Percentiles rank a stretch among this genome's conserved stretches.
Conservation (phyloP, 2,888 invertebrate genomes). For the Balanococcus diminutus region DNA sequence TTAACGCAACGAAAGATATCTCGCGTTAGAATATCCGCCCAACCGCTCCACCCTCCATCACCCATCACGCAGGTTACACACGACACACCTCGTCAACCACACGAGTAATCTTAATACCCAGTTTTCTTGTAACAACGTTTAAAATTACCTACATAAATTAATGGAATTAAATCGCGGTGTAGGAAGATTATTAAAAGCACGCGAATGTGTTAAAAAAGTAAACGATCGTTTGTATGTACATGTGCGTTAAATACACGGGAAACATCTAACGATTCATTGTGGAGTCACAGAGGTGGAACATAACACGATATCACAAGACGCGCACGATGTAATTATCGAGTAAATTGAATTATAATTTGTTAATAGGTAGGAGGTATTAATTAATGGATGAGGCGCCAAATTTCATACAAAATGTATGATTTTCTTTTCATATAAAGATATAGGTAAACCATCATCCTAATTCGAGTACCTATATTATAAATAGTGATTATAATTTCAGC, state of each 20-base stretch:
- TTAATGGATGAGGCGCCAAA: neutral
- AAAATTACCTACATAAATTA: neutral
- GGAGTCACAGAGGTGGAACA: conserved; percentile 30
- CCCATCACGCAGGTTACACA: too few relatives aligned
- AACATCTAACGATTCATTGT: neutral
- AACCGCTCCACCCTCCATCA: too few relatives aligned
- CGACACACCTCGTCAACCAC: too few relatives aligned
- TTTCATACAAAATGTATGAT: neutral
- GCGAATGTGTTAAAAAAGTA: conserved; percentile 14
- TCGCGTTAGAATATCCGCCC: too few relatives aligned
- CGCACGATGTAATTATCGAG: conserved; percentile 33
- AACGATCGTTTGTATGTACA: neutral
- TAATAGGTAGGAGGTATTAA: conserved; percentile 34
- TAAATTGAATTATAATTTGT: conserved; percentile 33
- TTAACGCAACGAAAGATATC: too few relatives aligned
- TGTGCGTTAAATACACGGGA: conserved; percentile 16
- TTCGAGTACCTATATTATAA: neutral
- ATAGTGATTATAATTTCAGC: neutral
- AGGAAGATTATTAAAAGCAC: neutral
- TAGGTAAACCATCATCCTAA: too few relatives aligned
- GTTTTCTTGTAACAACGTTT: too few relatives aligned
- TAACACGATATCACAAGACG: conserved; percentile 26
- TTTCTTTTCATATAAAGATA: conserved; percentile 8
- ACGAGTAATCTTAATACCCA: too few relatives aligned
- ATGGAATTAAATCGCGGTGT: neutral